Base-by-base conservation (phyloP, 2,888 invertebrate genomes). In the Zelleria hepariella region DNA sequence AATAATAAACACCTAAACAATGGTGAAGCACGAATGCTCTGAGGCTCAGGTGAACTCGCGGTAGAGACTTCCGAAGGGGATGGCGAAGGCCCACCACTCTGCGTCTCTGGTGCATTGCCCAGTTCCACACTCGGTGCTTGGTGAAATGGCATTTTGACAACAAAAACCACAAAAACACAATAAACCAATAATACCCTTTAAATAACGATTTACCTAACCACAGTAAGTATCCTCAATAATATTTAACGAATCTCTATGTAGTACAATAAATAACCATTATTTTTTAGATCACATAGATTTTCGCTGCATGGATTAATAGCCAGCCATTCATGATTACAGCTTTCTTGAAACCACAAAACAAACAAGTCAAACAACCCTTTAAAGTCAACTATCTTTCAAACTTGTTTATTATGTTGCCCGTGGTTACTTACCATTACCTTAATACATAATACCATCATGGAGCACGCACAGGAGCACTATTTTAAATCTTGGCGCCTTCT, bases 51-150 rank as follows among this genome's bases (percentile, higher is more conserved):
- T 42, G 88, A 86, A 64, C 88, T 88, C 20, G 84, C 73, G 64
- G 80, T 86, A n/a, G 88, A 86, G 57, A 83, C 74, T 68, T 87
- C 87, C 2, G 88, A 88, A 1, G 83, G 78, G 7, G 87, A 80
- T 2, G 86, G 82, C 4, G 88, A 86, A 2, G 73, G 69, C 26
- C 71, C 68, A 5, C 78, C 66, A 62, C 71, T 82, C 0, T 78
- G 78, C 2, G 79, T 77, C 59, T 68, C 73, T 0, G 86, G 87
- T n/a, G 72, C 82, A 54, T 75, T 80, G 60, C 85, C 88, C 42
- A 86, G 68, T 59, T 88, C 88, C 27, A 84, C 70, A 57, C 74
- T 73, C 18, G 87, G 87, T 8, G 85, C 87, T 74, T 88, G 82
- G 18, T 68, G 66, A 53, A 65, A 67, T 55, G 87, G 87, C 87